A percentile compares a stretch with the other conserved stretches of the same genome.
These are phyloP conservation scores for Erpornis zantholeuca DNA, from an alignment of 2,113 vertebrate genomes.

Conservation along the genomic window DNA sequence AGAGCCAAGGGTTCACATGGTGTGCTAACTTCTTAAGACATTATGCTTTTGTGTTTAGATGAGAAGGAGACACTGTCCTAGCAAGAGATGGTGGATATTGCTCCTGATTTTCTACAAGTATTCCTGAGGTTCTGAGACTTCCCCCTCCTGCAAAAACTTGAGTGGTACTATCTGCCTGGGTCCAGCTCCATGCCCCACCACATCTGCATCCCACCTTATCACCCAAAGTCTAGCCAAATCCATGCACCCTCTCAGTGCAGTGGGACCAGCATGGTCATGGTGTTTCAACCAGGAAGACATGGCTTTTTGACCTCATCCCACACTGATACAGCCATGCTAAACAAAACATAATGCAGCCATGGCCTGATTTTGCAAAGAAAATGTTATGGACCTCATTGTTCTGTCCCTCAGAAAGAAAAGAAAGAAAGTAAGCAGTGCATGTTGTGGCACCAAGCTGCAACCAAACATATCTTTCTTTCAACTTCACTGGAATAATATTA, in stretches of 20 bases:
- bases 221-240: neutral
- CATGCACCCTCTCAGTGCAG: neutral
- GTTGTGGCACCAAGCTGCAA: conserved; percentile 2
- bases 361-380: neutral
- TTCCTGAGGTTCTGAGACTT: neutral
- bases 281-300: neutral
- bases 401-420: neutral
- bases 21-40: neutral
- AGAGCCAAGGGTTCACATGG: neutral
- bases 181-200: neutral
- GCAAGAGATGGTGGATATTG: neutral
- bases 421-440: neutral
- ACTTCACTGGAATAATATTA: conserved; percentile 33
- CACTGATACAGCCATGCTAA: neutral
- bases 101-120: neutral
- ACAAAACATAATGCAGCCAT: neutral
- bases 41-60: neutral
- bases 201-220: neutral
- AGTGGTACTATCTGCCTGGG: neutral
- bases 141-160: accelerated
- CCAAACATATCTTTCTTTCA: conserved; percentile 30
- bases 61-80: neutral
- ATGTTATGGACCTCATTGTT: neutral
- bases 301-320: neutral
- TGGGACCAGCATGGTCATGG: neutral